phyloP scores from a whole-genome alignment of 2,797 vertebrate species.

The Dendrocincla tyrannina region DNA sequence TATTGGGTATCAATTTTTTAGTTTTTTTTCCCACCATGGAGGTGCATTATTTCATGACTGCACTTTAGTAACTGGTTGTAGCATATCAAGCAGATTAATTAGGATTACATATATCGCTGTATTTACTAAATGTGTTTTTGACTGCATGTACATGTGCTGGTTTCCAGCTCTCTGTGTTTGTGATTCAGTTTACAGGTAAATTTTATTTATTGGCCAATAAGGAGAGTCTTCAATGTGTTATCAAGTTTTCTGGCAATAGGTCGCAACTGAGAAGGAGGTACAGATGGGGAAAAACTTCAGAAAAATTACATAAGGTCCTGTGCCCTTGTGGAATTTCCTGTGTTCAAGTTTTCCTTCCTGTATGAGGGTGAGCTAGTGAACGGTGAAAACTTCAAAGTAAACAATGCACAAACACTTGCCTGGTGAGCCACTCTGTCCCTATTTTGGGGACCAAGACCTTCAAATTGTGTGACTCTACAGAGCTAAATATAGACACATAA shows the following conservation, averaged over 20 bases:
- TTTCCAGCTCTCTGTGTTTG: neutral
- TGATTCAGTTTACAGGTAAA: neutral
- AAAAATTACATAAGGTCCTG: neutral
- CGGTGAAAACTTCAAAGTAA: neutral
- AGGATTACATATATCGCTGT: too few relatives aligned
- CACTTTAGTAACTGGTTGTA: neutral
- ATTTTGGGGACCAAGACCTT: neutral
- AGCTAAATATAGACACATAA: neutral
- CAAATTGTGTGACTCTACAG: neutral
- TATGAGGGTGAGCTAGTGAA: neutral
- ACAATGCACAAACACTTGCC: accelerated
- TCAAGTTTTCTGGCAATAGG: neutral
- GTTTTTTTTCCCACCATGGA: neutral
- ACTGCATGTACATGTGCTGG: neutral
- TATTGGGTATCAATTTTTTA: neutral
- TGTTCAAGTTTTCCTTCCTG: neutral
- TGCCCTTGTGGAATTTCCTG: neutral
- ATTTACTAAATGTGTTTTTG: neutral
- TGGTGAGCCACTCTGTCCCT: neutral
- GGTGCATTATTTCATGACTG: neutral
- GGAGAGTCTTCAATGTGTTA: neutral
- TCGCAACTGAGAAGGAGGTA: neutral
- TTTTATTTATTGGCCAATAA: neutral
- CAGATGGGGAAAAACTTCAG: neutral
- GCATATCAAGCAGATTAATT: neutral